Base-by-base conservation (phyloP, 92 coral and sea anemone genomes). In the Porites lobata region DNA sequence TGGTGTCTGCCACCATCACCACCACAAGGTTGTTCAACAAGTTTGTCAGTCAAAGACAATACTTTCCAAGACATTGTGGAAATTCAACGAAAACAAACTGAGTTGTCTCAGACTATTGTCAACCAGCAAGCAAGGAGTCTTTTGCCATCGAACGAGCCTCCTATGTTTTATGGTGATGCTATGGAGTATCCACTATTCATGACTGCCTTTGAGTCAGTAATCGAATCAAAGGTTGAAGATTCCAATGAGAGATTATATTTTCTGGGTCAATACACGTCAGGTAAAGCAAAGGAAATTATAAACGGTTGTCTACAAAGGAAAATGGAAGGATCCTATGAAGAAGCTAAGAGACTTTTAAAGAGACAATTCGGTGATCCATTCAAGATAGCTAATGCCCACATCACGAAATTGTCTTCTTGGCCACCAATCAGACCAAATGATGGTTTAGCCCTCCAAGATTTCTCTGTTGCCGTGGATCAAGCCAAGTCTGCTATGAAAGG, bases 361-460 rank as follows among this genome's bases (percentile, higher is more conserved):
- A 24, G 26, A 24, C 26, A 24, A 24, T 24, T 24, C 1, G 26
- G 26, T 24, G 26, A 24, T 24, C 26, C 92, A 20, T 82, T 87
- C 83, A 91, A 91, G 54, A 85, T 86, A 14, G 91, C 95, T n/a
- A 92, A 69, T 80, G 94, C 96, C 22, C 77, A 90, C 67, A 79
- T 90, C 63, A 79, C 87, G 9, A 76, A 84, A 50, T 54, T 81
- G 71, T 76, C 90, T 12, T 74, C 51, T 11, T 94, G 93, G 93
- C 88, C 85, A 32, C 65, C 86, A 32, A 83, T 85, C 52, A 87
- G 77, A 83, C 80, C 96, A 59, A 93, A 84, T 57, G 94, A 90
- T 86, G 96, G 90, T 20, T 59, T 38, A 11, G 87, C 77, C 56
- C 81, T 92, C 26, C 95, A 92, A 51, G 85, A 92, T 47, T 85